These are phyloP conservation scores for Celastrina argiolus DNA, from an alignment of 2,888 invertebrate species.

Conservation along the genomic window DNA sequence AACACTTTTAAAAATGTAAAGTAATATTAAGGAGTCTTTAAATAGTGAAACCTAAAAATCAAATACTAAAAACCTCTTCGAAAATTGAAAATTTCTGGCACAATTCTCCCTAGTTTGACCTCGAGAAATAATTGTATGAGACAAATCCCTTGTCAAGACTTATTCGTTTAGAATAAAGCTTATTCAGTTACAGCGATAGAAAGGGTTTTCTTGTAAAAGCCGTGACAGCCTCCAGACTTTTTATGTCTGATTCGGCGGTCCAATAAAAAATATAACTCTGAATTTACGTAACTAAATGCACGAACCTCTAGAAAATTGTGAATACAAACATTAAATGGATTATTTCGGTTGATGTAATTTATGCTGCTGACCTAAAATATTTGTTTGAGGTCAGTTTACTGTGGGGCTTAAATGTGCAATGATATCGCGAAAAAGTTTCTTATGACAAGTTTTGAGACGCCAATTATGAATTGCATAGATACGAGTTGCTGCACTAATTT, in stretches of 20 bases:
- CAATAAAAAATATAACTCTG: background rate
- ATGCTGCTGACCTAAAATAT: background rate
- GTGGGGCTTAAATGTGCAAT: background rate
- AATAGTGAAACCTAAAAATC: background rate
- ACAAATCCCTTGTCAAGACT: slow-evolving; percentile 13
- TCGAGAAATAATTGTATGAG: slow-evolving; percentile 12
- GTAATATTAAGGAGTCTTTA: background rate
- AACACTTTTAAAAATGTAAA: too few species aligned
- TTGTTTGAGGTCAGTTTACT: background rate
- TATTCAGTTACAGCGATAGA: slow-evolving; percentile 14
- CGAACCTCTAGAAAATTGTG: background rate
- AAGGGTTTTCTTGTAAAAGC: slow-evolving; percentile 8
- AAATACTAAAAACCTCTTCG: background rate
- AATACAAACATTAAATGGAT: background rate
- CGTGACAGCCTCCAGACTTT: slow-evolving; percentile 9
- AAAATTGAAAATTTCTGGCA: background rate
- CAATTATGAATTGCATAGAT: background rate
- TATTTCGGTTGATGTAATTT: background rate
- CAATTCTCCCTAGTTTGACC: background rate
- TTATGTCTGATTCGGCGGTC: slow-evolving; percentile 2
- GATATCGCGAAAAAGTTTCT: background rate
- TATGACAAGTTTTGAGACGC: background rate
- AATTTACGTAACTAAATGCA: background rate
- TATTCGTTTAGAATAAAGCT: slow-evolving; percentile 10
- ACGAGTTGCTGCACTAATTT: background rate